Evolutionary conservation across 2,888 invertebrate species (phyloP).

Genomic region (Metacarcinus magister): DNA sequence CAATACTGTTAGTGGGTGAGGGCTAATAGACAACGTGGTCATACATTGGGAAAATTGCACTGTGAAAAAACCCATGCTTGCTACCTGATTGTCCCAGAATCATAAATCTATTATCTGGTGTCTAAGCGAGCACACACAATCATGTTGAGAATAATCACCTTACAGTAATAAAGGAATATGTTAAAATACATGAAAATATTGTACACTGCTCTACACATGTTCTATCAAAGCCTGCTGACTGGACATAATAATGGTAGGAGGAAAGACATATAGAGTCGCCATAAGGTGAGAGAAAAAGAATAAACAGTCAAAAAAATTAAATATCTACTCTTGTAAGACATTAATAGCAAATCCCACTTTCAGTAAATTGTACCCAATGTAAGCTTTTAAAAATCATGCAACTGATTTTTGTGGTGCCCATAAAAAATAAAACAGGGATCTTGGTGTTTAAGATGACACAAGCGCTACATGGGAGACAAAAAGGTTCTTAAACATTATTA

Average conservation of each 20-base stretch:
- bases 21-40: conserved; percentile 81
- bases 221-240: conserved; percentile 81
- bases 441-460: conserved; percentile 81
- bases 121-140: conserved; percentile 82
- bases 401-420: conserved; percentile 82
- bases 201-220: conserved; percentile 81
- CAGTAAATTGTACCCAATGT: conserved; percentile 81
- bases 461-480: conserved; percentile 81
- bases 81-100: conserved; percentile 82
- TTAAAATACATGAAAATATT: conserved; percentile 81
- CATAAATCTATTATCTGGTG: conserved; percentile 80
- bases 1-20: conserved; percentile 81
- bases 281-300: conserved; percentile 80
- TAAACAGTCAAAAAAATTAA: conserved; percentile 78
- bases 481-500: conserved; percentile 77
- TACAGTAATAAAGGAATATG: conserved; percentile 79
- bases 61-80: conserved; percentile 81
- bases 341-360: conserved; percentile 81
- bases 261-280: conserved; percentile 81
- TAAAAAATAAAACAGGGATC: conserved; percentile 80
- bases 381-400: conserved; percentile 81
- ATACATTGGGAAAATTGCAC: conserved; percentile 81
- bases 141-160: conserved; percentile 81
- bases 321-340: conserved; percentile 80
- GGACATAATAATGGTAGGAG: conserved; percentile 81